Conservation (phyloP, 2,888 invertebrate species). For the Eupithecia subumbrata region DNA sequence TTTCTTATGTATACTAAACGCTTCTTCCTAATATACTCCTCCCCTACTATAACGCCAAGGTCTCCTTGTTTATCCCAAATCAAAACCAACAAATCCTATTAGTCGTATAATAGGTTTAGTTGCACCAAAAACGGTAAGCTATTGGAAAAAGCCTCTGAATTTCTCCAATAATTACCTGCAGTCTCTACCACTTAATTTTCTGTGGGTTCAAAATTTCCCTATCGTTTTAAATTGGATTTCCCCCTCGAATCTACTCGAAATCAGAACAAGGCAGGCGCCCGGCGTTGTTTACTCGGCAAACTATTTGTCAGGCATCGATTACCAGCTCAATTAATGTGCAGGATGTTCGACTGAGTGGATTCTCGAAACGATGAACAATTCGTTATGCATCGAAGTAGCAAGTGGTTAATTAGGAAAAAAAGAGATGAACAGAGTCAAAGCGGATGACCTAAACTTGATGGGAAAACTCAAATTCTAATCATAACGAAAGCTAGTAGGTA, state of each 20-base stretch:
- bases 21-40: too few species aligned
- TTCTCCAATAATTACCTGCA: neutral
- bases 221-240: neutral
- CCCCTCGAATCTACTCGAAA: constrained; percentile 29
- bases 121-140: neutral
- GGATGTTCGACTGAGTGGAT: constrained; percentile 36
- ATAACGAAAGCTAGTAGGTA: neutral
- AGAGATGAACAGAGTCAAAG: neutral
- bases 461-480: neutral
- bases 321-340: constrained; percentile 43
- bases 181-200: neutral
- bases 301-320: constrained; percentile 43
- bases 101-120: neutral
- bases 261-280: constrained; percentile 31
- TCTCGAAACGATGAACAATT: constrained; percentile 39
- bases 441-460: neutral
- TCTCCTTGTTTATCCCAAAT: neutral
- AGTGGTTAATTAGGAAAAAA: constrained; percentile 16
- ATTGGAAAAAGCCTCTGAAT: neutral
- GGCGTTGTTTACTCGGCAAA: constrained; percentile 40
- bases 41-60: too few species aligned
- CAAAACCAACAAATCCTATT: neutral
- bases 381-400: constrained; percentile 31
- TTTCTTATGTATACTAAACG: too few species aligned
- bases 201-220: neutral